Percentiles rank a stretch among this genome's conserved stretches.
Conservation (phyloP, 2,113 vertebrate species). For the Phrynosoma blainvillii region DNA sequence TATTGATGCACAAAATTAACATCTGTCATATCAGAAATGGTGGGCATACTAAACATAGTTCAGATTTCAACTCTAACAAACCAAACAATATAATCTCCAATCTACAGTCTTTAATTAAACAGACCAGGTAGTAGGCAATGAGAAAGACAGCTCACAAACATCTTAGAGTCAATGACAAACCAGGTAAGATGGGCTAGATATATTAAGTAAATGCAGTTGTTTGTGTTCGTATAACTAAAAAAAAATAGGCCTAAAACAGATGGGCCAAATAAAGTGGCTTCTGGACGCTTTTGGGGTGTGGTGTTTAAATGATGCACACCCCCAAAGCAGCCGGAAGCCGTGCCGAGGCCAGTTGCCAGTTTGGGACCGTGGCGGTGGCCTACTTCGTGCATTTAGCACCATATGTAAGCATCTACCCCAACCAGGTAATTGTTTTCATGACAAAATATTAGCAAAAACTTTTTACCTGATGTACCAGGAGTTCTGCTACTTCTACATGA, state of each 20-base stretch:
- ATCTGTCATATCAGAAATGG: background rate
- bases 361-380: too few relatives aligned
- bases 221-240: constrained; percentile 16
- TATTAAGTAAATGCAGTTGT: too few relatives aligned
- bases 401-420: background rate
- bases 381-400: background rate
- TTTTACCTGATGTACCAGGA: constrained; percentile 96
- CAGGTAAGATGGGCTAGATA: background rate
- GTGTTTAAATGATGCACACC: too few relatives aligned
- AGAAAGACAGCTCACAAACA: background rate
- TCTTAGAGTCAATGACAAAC: background rate
- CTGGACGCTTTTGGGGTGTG: too few relatives aligned
- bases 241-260: too few relatives aligned
- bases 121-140: background rate
- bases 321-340: too few relatives aligned
- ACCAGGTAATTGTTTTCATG: constrained; percentile 30
- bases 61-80: background rate
- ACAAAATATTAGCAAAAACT: constrained; percentile 33
- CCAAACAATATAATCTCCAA: background rate
- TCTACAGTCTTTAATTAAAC: background rate
- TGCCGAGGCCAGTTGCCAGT: too few relatives aligned
- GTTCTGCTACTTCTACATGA: constrained; percentile 97
- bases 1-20: constrained; percentile 8
- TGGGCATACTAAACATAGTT: constrained; percentile 25
- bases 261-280: too few relatives aligned